These are phyloP conservation scores for Lacerta agilis DNA, from an alignment of 2,797 vertebrate genomes.

Conservation along the genomic window DNA sequence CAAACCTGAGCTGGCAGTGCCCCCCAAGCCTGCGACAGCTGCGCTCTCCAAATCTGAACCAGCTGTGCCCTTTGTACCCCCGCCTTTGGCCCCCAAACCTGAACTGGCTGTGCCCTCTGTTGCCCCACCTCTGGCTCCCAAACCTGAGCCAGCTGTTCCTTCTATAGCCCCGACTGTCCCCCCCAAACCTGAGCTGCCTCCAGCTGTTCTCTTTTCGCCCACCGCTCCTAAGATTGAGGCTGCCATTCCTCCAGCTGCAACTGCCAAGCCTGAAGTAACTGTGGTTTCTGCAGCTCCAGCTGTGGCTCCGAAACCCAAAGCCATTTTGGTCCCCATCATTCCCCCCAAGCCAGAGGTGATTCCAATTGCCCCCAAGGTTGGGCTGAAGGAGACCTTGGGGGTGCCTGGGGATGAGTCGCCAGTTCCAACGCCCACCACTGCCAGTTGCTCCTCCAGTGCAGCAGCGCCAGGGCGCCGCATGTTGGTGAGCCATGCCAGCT, in stretches of 20 bases:
- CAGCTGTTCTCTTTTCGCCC: neutral
- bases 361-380: neutral
- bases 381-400: conserved; percentile 46
- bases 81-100: neutral
- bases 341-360: conserved; percentile 43
- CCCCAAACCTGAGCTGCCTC: conserved; percentile 9
- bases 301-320: conserved; percentile 27
- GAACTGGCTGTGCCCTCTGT: neutral
- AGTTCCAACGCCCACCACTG: neutral
- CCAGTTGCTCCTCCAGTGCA: conserved; percentile 9
- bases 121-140: neutral
- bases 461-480: conserved; percentile 47
- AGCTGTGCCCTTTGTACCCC: neutral
- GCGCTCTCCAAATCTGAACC: neutral
- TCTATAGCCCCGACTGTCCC: neutral
- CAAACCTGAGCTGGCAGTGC: conserved; percentile 26
- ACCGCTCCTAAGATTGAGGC: neutral
- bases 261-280: neutral
- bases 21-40: neutral
- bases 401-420: conserved; percentile 11
- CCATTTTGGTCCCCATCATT: conserved; percentile 30
- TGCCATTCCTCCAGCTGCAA: neutral
- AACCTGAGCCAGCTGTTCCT: conserved; percentile 9
- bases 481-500: conserved; percentile 72
- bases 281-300: conserved; percentile 22